Percentiles rank a stretch among this genome's conserved stretches.
Evolutionary conservation across 2,888 invertebrate species (phyloP).

Genomic region (Ditula angustiorana): DNA sequence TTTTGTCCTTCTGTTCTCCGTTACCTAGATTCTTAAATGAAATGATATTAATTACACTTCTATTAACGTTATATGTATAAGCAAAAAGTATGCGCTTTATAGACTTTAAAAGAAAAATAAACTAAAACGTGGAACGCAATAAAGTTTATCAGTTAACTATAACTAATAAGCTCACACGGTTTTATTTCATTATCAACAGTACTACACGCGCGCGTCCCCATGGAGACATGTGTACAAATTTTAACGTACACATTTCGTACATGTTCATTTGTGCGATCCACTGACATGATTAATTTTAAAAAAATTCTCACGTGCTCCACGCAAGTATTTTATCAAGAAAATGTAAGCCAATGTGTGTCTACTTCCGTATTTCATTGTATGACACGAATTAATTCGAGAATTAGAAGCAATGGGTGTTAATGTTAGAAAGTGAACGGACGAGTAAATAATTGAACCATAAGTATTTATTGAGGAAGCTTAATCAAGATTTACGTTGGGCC

Average conservation of each 20-base stretch:
- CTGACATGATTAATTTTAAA: constrained; percentile 64
- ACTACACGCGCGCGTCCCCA: background rate
- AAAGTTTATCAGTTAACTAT: too few species aligned
- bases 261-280: constrained; percentile 49
- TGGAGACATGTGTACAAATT: constrained; percentile 23
- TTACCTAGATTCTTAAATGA: too few species aligned
- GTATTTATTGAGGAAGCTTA: constrained; percentile 36
- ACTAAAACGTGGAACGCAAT: too few species aligned
- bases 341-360: constrained; percentile 36
- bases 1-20: too few species aligned
- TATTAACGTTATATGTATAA: too few species aligned
- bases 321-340: constrained; percentile 34
- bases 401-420: constrained; percentile 33
- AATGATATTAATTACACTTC: too few species aligned
- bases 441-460: constrained; percentile 36
- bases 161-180: too few species aligned
- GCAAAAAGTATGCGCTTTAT: too few species aligned
- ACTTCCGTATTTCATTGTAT: constrained; percentile 37
- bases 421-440: constrained; percentile 37
- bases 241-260: constrained; percentile 15
- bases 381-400: constrained; percentile 36
- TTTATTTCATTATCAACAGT: background rate
- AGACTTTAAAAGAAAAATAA: too few species aligned
- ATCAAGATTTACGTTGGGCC: constrained; percentile 20
- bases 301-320: constrained; percentile 40